Evolutionary conservation across 2,888 invertebrate genomes (phyloP), one percentile per base, ranked within the genome.

Genomic region (Epinotia brunnichana): DNA sequence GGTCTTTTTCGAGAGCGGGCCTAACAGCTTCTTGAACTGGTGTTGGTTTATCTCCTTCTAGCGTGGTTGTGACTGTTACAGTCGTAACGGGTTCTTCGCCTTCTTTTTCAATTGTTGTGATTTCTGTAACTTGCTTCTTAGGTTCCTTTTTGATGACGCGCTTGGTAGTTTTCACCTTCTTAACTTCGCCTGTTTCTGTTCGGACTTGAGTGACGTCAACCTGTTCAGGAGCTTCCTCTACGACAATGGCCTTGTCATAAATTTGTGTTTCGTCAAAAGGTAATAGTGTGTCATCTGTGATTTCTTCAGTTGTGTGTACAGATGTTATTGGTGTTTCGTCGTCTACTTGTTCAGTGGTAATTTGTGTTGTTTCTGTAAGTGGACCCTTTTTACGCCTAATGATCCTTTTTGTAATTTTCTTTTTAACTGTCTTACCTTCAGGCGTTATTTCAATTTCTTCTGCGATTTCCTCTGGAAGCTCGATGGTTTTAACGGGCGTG

Each of bases 351-450:
- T 41, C 60, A 15, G 41, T 24, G 21, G 21, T 24, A 24, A 24
- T 24, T 24, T 61, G 60, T 41, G 60, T 41, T 2, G 41, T 61
- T 21, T 61, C 41, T 61, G 41, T 41, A 0, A 21, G 41, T 7
- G 41, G 41, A 2, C 60, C 60, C 15, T 19, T 61, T 19, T 21
- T 41, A 15, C 41, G 41, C 21, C 44, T 61, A 13, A 61, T 61
- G 21, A 44, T 44, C 15, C 15, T 61, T 2, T 61, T 19, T 15
- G 41, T 41, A 13, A 19, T 60, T 41, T 60, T 24, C 21, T 24
- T 24, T 24, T 1, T 60, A 7, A 61, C 21, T 15, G 41, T 44
- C 60, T 61, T 61, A 61, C 60, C 60, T 61, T 61, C 44, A 1
- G 60, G 60, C 7, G 41, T 21, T 5, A 21, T 44, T 21, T 41